These are phyloP conservation scores for Andrena marginata DNA, from an alignment of 2,888 invertebrate species.

Conservation along the genomic window DNA sequence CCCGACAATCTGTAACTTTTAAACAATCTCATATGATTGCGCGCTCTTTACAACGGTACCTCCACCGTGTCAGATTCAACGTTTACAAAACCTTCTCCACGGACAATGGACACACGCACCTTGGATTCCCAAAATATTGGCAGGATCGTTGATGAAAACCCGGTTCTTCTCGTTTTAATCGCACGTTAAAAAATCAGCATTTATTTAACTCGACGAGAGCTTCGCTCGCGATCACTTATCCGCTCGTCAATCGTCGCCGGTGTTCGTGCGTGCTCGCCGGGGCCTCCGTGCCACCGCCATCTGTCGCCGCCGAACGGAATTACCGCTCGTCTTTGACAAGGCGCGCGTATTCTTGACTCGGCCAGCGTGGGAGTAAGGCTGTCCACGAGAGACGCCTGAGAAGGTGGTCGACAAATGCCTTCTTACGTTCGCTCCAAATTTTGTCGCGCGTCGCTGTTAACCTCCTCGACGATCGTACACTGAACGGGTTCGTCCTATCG, in stretches of 20 bases:
- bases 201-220: background rate
- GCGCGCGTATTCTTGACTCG: constrained; percentile 82
- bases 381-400: constrained; percentile 74
- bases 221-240: background rate
- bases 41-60: background rate
- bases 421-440: constrained; percentile 17
- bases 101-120: background rate
- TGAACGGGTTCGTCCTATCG: background rate
- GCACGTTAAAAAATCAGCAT: background rate
- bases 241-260: constrained; percentile 56
- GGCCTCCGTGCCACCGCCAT: constrained; percentile 40
- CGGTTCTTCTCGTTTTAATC: background rate
- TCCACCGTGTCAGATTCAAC: background rate
- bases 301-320: constrained; percentile 47
- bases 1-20: constrained; percentile 1
- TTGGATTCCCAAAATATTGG: background rate
- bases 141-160: background rate
- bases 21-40: constrained; percentile 1
- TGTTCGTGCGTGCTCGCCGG: constrained; percentile 53
- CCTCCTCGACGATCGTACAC: constrained; percentile 13
- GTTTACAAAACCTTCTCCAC: background rate
- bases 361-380: constrained; percentile 82
- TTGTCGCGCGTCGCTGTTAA: background rate
- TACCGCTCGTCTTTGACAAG: constrained; percentile 73
- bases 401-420: constrained; percentile 66